These are phyloP conservation scores for Limnephilus marmoratus DNA, from an alignment of 2,888 invertebrate genomes.

Conservation along the genomic window DNA sequence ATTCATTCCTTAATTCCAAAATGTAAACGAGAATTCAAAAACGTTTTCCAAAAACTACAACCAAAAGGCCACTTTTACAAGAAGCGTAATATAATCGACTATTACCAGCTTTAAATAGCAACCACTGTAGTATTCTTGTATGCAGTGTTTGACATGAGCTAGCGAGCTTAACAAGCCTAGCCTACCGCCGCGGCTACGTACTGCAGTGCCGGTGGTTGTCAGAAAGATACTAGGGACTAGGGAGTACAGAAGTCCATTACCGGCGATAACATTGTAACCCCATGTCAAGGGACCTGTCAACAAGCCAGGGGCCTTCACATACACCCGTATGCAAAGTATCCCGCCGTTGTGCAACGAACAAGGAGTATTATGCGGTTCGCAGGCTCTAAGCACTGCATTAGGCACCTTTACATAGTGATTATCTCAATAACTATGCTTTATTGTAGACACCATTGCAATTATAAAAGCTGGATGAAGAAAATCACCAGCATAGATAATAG, in stretches of 20 bases:
- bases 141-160: background rate
- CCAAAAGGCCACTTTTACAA: background rate
- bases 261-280: slow-evolving; percentile 41
- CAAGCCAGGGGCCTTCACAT: slow-evolving; percentile 7
- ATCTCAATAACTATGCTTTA: background rate
- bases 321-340: slow-evolving; percentile 23
- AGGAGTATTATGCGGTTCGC: background rate
- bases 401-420: background rate
- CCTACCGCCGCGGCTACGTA: background rate
- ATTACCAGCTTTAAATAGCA: background rate
- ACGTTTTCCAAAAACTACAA: background rate
- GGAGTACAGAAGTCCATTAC: slow-evolving; percentile 2
- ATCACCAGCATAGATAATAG: too few species aligned
- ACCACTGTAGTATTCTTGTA: background rate
- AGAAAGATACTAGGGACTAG: slow-evolving; percentile 16
- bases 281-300: slow-evolving; percentile 40
- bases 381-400: background rate
- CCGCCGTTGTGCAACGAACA: background rate
- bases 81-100: background rate
- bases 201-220: background rate
- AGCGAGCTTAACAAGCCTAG: background rate
- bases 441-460: background rate
- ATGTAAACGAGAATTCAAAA: background rate
- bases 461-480: background rate
- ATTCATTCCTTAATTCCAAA: background rate